A percentile compares a stretch with the other conserved stretches of the same genome.
These are phyloP conservation scores for Strigamia crassipes DNA, from an alignment of 2,888 invertebrate genomes.

Conservation along the genomic window DNA sequence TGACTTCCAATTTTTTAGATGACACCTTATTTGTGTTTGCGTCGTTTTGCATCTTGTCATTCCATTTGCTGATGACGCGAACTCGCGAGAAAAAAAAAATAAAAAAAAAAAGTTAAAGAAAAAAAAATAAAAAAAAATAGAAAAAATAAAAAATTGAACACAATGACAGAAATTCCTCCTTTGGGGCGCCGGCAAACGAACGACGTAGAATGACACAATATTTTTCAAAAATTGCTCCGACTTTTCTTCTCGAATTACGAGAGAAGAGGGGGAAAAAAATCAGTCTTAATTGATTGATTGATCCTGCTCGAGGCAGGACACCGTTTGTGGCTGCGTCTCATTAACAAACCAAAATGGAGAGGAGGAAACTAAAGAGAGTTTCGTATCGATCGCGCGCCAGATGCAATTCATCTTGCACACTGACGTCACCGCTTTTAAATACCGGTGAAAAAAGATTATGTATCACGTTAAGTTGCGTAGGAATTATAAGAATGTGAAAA, in stretches of 20 bases:
- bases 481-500: neutral
- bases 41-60: conserved; percentile 20
- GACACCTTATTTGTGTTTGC: conserved; percentile 27
- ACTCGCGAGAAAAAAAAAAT: neutral
- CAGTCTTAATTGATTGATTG: conserved; percentile 13
- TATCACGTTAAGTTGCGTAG: neutral
- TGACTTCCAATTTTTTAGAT: conserved; percentile 36
- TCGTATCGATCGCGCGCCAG: conserved; percentile 19
- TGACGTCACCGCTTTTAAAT: conserved; percentile 15
- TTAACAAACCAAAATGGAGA: conserved; percentile 35
- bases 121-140: neutral
- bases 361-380: conserved; percentile 20
- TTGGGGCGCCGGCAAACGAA: conserved; percentile 15
- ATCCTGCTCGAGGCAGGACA: conserved; percentile 29
- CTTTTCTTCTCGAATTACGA: neutral
- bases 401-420: conserved; percentile 8
- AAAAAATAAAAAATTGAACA: neutral
- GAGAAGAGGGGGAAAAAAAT: neutral
- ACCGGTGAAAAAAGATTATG: conserved; percentile 18
- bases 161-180: conserved; percentile 9
- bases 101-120: neutral
- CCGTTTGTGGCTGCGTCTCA: conserved; percentile 7
- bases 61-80: conserved; percentile 22
- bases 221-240: neutral
- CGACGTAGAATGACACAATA: neutral